These are phyloP conservation scores for Rosalia funebris DNA, from an alignment of 2,888 invertebrate species.

Conservation along the genomic window DNA sequence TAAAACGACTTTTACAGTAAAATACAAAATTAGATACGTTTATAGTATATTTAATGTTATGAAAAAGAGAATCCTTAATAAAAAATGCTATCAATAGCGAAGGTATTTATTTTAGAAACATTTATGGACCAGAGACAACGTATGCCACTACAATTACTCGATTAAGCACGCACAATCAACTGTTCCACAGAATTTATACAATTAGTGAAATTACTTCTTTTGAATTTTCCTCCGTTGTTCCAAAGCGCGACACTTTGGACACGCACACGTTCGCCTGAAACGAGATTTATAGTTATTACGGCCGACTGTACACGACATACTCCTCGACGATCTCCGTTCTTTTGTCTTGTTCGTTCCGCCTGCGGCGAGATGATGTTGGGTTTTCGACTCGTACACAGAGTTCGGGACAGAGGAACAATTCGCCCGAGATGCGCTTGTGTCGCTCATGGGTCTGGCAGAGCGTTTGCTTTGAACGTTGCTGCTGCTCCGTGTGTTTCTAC, in stretches of 20 bases:
- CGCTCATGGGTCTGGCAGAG: conserved; percentile 1
- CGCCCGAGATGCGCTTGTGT: not conserved
- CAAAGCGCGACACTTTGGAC: conserved; percentile 26
- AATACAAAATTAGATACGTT: no score
- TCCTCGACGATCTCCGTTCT: conserved; percentile 6
- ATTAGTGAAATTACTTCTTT: conserved; percentile 18
- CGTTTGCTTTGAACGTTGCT: not conserved
- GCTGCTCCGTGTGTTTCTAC: not conserved
- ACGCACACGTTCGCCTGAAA: conserved; percentile 24
- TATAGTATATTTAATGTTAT: no score
- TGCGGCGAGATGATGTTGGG: conserved; percentile 5
- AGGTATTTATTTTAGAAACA: no score
- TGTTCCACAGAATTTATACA: no score
- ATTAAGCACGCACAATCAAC: no score
- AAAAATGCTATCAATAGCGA: no score
- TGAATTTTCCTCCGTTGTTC: conserved; percentile 18
- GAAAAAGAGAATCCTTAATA: no score
- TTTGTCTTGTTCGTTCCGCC: not conserved
- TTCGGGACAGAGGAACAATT: not conserved
- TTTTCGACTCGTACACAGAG: conserved; percentile 7
- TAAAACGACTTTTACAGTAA: no score
- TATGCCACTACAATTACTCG: no score
- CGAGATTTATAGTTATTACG: conserved; percentile 13
- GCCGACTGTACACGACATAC: conserved; percentile 21
- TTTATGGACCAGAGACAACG: no score